phyloP scores from a whole-genome alignment of 2,888 invertebrate species.

The Drosophila greeni region DNA sequence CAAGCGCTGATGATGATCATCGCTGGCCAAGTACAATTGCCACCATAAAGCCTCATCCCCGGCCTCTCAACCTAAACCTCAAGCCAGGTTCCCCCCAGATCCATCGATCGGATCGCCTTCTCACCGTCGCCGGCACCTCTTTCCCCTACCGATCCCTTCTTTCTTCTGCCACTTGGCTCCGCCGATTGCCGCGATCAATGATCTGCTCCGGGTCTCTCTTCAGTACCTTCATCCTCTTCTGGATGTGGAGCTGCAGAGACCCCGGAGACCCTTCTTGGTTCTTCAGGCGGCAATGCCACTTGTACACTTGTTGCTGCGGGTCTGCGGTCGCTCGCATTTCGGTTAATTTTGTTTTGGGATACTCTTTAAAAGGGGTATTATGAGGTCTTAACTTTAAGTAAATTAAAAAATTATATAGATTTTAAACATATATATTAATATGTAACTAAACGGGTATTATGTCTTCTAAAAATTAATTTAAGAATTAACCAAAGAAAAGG shows the following conservation, averaged over 20 bases:
- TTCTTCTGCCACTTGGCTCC: conserved; percentile 46
- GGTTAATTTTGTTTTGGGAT: conserved; percentile 60
- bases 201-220: conserved; percentile 50
- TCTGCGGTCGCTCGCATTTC: conserved; percentile 74
- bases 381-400: not conserved
- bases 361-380: conserved; percentile 16
- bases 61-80: too few relatives aligned
- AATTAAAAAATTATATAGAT: too few relatives aligned
- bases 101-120: conserved; percentile 40
- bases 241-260: conserved; percentile 12
- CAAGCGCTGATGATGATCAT: conserved; percentile 54
- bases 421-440: not conserved
- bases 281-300: conserved; percentile 62
- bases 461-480: not conserved
- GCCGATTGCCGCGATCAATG: conserved; percentile 77
- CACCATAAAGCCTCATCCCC: conserved; percentile 66
- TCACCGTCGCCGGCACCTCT: conserved; percentile 18
- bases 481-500: not conserved
- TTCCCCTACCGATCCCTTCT: not conserved
- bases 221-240: conserved; percentile 27
- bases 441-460: not conserved
- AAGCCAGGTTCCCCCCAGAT: conserved; percentile 34
- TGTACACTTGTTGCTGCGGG: conserved; percentile 78
- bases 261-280: conserved; percentile 7
- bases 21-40: conserved; percentile 71